A percentile compares a stretch with the other conserved stretches of the same genome.
phyloP scores from a whole-genome alignment of 2,113 vertebrate genomes.

The Pterocles orientalis region DNA sequence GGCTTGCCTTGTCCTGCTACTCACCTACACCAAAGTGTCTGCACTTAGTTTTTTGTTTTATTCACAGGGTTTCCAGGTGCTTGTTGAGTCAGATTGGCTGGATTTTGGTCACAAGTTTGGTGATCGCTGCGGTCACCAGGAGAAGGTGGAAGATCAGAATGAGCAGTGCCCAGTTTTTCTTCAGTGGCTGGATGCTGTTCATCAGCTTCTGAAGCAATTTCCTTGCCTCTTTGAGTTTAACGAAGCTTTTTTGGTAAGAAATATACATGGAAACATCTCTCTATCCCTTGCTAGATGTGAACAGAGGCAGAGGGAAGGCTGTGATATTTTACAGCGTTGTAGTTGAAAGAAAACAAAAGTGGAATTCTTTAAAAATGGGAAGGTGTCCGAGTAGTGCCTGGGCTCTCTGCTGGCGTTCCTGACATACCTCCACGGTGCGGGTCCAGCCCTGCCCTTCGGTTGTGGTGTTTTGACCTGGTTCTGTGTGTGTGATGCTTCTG shows the following conservation, averaged over 20 bases:
- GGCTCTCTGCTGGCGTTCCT: background rate
- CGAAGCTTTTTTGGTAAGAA: constrained; percentile 93
- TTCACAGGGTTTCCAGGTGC: constrained; percentile 92
- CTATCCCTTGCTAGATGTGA: background rate
- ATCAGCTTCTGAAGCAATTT: constrained; percentile 97
- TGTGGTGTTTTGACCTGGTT: background rate
- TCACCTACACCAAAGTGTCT: background rate
- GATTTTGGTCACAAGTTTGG: constrained; percentile 98
- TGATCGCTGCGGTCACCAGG: constrained; percentile 96
- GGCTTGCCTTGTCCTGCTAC: background rate
- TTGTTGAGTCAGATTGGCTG: constrained; percentile 96
- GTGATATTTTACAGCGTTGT: background rate
- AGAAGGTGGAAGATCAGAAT: constrained; percentile 92
- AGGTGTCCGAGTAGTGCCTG: background rate
- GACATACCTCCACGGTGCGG: background rate
- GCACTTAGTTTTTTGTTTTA: background rate
- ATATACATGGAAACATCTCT: background rate
- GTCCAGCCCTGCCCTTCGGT: background rate
- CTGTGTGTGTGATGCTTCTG: background rate
- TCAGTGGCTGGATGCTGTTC: constrained; percentile 97
- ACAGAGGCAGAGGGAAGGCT: background rate
- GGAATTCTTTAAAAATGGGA: background rate
- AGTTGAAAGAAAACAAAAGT: background rate
- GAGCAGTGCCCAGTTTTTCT: constrained; percentile 98
- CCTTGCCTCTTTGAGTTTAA: constrained; percentile 98